Evolutionary conservation across 2,797 vertebrate species (phyloP), one percentile per base, ranked within the genome.

Genomic region (Megaceryle alcyon): DNA sequence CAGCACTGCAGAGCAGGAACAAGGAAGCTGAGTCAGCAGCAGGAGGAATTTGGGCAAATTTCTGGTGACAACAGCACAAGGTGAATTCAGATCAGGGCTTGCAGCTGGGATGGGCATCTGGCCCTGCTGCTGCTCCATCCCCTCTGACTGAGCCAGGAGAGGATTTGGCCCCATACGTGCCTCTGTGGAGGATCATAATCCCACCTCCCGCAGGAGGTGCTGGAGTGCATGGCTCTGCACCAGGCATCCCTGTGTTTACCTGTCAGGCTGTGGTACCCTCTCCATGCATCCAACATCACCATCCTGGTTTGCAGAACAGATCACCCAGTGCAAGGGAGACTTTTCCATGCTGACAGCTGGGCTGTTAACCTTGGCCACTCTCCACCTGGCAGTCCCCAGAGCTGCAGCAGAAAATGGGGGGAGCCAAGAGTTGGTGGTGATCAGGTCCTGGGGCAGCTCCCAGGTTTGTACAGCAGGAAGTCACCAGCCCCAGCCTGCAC

Each of bases 1-100:
- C 12, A 0, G 19, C 3, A 2, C n/a, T 75, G 61, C 35, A 65
- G 43, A 76, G 61, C 64, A 85, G 56, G 71, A 64, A 94, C 87
- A 92, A 93, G 66, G 53, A 64, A 88, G 57, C 31, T 95, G 92
- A 94, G 76, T 90, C 90, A 96, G 82, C 0, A 0, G 19, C 56
- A 77, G 54, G 33, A 94, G 49, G 83, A 81, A 92, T 86, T 76
- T 83, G 83, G 63, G 88, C 43, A 92, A 83, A 88, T 95, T 91
- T 56, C 90, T 92, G 70, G 63, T 71, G 85, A 90, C 49, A 81
- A 73, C 60, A 68, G 61, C 25, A 10, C 0, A 2, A 59, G 71
- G 65, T 68, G 53, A 64, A 59, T 43, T 91, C 69, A 73, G 72
- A 59, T 81, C 79, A 71, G 68, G 66, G 82, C 70, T 90, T 82